These are phyloP conservation scores for Congeria kusceri DNA, from an alignment of 2,888 invertebrate genomes.

Conservation along the genomic window DNA sequence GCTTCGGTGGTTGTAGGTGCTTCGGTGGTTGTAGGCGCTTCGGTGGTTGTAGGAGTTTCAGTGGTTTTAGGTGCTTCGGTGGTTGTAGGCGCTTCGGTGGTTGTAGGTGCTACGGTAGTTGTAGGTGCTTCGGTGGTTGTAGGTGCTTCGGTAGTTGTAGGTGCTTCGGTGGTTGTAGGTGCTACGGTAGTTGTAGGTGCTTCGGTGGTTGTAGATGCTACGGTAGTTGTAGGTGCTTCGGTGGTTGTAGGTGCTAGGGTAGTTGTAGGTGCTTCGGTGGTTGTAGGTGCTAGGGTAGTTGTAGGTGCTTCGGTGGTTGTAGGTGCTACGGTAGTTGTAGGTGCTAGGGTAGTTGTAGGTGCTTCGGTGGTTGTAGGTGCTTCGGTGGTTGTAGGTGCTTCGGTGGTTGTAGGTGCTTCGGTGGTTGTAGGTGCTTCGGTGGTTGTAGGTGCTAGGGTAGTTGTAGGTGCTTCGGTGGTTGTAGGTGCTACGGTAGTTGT, in stretches of 20 bases:
- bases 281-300: not conserved
- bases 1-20: not conserved
- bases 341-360: no score
- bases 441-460: not conserved
- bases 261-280: not conserved
- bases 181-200: not conserved
- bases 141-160: no score
- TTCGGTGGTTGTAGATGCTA: not conserved
- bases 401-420: not conserved
- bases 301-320: not conserved
- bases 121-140: no score
- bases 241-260: no score
- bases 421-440: not conserved
- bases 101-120: not conserved
- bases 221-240: not conserved
- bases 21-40: not conserved
- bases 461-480: not conserved
- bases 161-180: not conserved
- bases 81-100: not conserved
- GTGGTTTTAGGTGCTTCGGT: not conserved
- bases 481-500: not conserved
- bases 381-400: no score
- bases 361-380: not conserved
- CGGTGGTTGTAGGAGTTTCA: not conserved
- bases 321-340: not conserved